These are phyloP conservation scores for Actenoides hombroni DNA, from an alignment of 2,113 vertebrate species.

Conservation along the genomic window DNA sequence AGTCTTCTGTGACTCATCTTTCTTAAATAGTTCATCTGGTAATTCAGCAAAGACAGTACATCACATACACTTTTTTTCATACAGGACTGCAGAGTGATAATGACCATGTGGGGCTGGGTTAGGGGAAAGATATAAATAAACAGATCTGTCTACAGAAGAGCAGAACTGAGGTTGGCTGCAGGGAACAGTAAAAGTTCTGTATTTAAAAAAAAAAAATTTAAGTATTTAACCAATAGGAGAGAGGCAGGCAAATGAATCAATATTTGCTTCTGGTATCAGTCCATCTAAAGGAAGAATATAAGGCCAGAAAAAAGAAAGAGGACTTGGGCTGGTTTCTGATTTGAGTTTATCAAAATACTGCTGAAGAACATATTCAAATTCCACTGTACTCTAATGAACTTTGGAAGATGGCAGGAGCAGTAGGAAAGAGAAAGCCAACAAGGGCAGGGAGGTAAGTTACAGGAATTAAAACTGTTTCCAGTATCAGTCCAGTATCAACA, in stretches of 20 bases:
- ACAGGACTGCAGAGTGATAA: background rate
- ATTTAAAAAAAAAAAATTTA: background rate
- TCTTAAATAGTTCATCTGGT: constrained; percentile 8
- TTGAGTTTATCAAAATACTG: background rate
- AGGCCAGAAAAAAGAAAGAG: constrained; percentile 13
- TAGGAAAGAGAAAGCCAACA: background rate
- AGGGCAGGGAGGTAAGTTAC: background rate
- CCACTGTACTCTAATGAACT: background rate
- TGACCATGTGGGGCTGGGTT: background rate
- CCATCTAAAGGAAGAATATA: background rate
- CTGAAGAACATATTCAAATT: background rate
- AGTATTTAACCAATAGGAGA: background rate
- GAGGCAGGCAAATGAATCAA: background rate
- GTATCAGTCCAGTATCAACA: background rate
- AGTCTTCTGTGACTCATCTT: constrained; percentile 17
- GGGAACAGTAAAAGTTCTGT: background rate
- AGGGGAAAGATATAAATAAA: background rate
- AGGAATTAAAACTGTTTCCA: constrained; percentile 25
- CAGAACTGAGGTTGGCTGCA: background rate
- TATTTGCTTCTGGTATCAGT: constrained; percentile 24
- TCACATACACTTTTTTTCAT: background rate
- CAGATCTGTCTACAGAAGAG: background rate
- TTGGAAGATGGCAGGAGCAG: background rate
- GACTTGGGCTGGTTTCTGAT: background rate
- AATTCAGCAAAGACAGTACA: constrained; percentile 8